Percentiles rank a stretch among this genome's conserved stretches.
Conservation (phyloP, 2,797 vertebrate genomes). For the Synaphobranchus kaupii region DNA sequence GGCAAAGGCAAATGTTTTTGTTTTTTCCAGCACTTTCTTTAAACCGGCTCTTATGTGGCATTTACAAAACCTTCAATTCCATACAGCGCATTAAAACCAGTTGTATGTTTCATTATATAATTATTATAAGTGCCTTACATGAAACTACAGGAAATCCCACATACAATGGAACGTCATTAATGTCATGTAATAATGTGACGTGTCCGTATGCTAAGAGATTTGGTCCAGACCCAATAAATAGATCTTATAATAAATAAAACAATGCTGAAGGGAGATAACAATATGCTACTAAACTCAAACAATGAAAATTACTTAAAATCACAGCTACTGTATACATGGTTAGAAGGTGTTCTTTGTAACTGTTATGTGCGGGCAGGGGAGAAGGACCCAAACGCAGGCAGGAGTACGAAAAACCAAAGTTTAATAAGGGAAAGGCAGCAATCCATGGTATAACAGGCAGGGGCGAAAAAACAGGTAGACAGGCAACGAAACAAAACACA, state of each 20-base stretch:
- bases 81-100: neutral
- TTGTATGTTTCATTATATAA: neutral
- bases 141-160: neutral
- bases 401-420: too few relatives aligned
- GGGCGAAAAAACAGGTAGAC: too few relatives aligned
- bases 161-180: neutral
- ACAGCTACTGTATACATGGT: neutral
- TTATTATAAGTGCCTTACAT: neutral
- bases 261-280: neutral
- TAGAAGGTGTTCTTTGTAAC: neutral
- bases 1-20: neutral
- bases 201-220: neutral
- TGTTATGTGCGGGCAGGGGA: too few relatives aligned
- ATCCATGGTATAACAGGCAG: too few relatives aligned
- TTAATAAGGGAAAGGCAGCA: too few relatives aligned
- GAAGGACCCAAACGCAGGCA: too few relatives aligned
- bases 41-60: neutral
- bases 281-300: neutral
- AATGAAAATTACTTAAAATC: neutral
- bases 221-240: neutral
- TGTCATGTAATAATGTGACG: neutral
- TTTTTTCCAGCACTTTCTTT: neutral
- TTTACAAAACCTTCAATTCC: neutral
- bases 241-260: neutral
- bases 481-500: too few relatives aligned